Evolutionary conservation across 2,113 vertebrate species (phyloP).

Genomic region (Phaethon lepturus): DNA sequence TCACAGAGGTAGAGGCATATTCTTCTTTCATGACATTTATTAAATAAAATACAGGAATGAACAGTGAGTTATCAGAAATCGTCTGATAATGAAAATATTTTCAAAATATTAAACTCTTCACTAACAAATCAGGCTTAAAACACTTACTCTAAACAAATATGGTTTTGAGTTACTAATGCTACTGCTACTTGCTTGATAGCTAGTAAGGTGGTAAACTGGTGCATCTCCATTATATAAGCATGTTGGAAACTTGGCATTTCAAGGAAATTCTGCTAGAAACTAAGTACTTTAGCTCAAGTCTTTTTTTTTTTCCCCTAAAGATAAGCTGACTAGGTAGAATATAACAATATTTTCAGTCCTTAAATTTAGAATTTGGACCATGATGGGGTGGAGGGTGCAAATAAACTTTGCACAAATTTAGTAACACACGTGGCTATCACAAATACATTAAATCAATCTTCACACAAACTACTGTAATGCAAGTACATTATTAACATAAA

Average conservation of each 20-base stretch:
- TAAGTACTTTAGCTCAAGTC: background rate
- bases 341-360: background rate
- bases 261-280: background rate
- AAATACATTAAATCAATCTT: background rate
- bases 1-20: background rate
- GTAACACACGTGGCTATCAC: background rate
- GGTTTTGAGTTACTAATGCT: background rate
- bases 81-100: background rate
- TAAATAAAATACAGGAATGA: background rate
- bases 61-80: background rate
- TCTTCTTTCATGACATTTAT: background rate
- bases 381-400: rapidly evolving
- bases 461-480: background rate
- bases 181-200: background rate
- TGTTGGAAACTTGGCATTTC: background rate
- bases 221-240: background rate
- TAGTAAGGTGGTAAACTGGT: background rate
- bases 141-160: background rate
- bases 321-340: background rate
- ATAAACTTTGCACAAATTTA: background rate
- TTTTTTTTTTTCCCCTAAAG: background rate
- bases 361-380: background rate
- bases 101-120: background rate
- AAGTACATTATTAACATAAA: background rate
- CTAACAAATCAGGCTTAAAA: background rate